Evolutionary conservation across 2,797 vertebrate species (phyloP).

Genomic region (Siniperca obscura): DNA sequence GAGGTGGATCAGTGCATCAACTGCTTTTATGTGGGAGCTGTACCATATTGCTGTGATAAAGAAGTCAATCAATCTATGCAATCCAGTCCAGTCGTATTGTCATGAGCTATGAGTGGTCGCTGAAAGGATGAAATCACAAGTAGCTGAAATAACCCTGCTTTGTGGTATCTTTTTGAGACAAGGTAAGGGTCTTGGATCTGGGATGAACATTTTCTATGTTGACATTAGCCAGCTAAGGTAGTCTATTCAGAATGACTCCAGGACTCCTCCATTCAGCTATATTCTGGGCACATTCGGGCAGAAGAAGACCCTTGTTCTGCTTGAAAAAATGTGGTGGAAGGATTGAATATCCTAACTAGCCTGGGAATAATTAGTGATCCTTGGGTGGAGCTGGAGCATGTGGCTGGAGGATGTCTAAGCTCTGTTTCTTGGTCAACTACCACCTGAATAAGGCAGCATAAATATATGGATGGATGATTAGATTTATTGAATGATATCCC

Average conservation of each 20-base stretch:
- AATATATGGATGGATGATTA: not conserved
- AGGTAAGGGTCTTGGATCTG: not conserved
- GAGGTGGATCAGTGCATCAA: not conserved
- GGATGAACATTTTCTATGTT: not conserved
- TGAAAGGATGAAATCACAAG: constrained; percentile 30
- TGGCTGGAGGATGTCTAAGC: not conserved
- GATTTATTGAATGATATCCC: constrained; percentile 17
- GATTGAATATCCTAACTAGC: not conserved
- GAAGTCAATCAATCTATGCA: constrained; percentile 20
- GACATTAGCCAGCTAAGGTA: not conserved
- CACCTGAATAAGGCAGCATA: not conserved
- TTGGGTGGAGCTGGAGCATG: not conserved
- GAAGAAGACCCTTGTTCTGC: not conserved
- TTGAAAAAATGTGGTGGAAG: not conserved
- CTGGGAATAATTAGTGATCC: not conserved
- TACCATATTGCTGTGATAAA: not conserved
- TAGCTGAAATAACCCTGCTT: constrained; percentile 8
- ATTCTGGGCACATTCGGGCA: not conserved
- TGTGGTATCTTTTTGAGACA: constrained; percentile 9
- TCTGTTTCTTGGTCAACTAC: not conserved
- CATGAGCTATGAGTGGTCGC: constrained; percentile 16
- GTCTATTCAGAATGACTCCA: not conserved
- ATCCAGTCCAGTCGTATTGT: constrained; percentile 7
- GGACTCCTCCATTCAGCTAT: not conserved
- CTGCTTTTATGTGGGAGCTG: constrained; percentile 24